phyloP scores from a whole-genome alignment of 2,113 vertebrate species.

The Bettongia penicillata region DNA sequence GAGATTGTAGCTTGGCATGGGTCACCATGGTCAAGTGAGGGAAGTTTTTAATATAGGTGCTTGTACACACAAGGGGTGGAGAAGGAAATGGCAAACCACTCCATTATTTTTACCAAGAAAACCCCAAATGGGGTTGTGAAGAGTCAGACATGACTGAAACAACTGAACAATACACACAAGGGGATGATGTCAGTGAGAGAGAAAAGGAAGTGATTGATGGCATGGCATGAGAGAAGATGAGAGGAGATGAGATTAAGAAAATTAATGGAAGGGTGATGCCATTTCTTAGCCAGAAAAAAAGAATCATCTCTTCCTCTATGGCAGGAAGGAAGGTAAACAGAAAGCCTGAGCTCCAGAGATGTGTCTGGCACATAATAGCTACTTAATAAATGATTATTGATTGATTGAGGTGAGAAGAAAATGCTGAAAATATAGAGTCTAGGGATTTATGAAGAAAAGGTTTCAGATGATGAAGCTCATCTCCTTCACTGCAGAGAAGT shows the following conservation, averaged over 20 bases:
- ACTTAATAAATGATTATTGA: neutral
- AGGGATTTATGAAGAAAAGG: neutral
- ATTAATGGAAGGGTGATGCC: neutral
- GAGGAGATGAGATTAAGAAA: neutral
- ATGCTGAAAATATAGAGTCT: neutral
- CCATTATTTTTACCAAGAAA: neutral
- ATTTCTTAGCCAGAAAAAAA: neutral
- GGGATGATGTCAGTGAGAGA: neutral
- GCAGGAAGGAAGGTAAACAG: neutral
- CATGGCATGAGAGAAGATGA: neutral
- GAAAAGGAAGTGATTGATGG: neutral
- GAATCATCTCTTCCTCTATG: neutral
- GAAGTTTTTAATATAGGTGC: neutral
- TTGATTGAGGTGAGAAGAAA: neutral
- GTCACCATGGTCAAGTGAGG: neutral
- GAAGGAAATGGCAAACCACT: neutral
- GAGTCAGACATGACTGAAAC: neutral
- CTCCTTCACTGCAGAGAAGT: neutral
- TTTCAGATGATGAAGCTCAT: neutral
- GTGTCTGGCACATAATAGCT: neutral
- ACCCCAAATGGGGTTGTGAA: neutral
- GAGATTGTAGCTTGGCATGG: neutral
- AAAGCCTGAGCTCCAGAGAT: neutral
- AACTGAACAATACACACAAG: neutral
- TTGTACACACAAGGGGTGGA: neutral